Conservation (phyloP, 30 jellyfish, hydroid and myxozoan species). For the Pelagia noctiluca region DNA sequence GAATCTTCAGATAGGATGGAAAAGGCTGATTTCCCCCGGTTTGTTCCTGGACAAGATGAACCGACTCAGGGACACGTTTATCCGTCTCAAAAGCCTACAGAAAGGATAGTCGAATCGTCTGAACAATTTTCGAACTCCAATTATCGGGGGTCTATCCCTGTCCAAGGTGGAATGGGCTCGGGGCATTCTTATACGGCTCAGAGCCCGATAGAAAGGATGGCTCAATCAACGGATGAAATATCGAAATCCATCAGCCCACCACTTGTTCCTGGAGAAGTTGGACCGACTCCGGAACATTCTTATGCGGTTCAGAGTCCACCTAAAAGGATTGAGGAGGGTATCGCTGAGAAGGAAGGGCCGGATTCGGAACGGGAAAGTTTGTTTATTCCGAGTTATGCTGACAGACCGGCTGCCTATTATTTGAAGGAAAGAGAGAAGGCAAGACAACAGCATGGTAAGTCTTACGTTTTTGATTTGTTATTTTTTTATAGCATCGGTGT, state of each 20-base stretch:
- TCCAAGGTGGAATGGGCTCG: slow-evolving; percentile 71
- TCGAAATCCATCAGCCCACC: slow-evolving; percentile 77
- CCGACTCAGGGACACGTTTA: too few relatives aligned
- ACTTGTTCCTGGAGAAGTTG: slow-evolving; percentile 82
- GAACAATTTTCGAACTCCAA: slow-evolving; percentile 78
- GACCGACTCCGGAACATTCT: slow-evolving; percentile 59
- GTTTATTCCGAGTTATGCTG: slow-evolving; percentile 72
- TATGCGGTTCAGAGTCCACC: slow-evolving; percentile 77
- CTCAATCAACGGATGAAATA: slow-evolving; percentile 80
- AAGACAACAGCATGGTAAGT: slow-evolving; percentile 38
- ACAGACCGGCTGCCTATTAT: slow-evolving; percentile 70
- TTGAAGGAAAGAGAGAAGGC: slow-evolving; percentile 13
- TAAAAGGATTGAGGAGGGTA: slow-evolving; percentile 38
- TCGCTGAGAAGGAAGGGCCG: background rate
- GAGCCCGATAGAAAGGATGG: too few relatives aligned
- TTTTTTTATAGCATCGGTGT: background rate
- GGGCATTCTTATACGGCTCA: slow-evolving; percentile 62
- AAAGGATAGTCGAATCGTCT: too few relatives aligned
- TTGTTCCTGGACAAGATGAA: too few relatives aligned
- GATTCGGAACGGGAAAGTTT: slow-evolving; percentile 8
- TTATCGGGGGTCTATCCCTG: slow-evolving; percentile 80
- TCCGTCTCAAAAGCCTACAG: too few relatives aligned
- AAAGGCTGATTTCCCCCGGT: too few relatives aligned
- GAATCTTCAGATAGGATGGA: too few relatives aligned
- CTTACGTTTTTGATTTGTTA: background rate